Percentiles rank a stretch among this genome's conserved stretches.
Evolutionary conservation across 2,797 vertebrate genomes (phyloP).

Genomic region (Eulemur albifrons): DNA sequence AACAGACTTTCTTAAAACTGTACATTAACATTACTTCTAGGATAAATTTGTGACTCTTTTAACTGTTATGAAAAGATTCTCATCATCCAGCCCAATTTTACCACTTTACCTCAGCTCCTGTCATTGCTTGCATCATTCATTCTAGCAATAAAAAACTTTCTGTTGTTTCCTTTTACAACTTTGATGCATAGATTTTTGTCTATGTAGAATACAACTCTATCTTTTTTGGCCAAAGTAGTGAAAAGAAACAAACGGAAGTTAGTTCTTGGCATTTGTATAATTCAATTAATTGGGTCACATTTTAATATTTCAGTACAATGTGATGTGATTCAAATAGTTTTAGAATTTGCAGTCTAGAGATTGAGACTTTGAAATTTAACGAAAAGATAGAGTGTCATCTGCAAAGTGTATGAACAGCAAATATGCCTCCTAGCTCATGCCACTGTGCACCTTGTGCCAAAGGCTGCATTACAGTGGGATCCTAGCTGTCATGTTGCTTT

Average conservation of each 20-base stretch:
- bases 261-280: background rate
- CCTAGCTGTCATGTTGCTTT: background rate
- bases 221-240: background rate
- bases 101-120: background rate
- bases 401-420: background rate
- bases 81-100: background rate
- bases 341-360: background rate
- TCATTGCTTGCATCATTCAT: background rate
- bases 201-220: background rate
- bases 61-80: background rate
- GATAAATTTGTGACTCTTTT: background rate
- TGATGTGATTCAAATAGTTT: background rate
- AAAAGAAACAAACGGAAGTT: background rate
- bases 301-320: background rate
- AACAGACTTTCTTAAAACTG: background rate
- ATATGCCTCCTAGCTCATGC: background rate
- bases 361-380: background rate
- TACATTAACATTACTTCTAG: background rate
- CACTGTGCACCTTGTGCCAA: too few species aligned
- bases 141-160: background rate
- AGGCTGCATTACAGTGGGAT: background rate
- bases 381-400: background rate
- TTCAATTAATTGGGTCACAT: background rate
- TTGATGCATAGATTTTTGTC: background rate
- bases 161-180: background rate